Evolutionary conservation across 2,113 vertebrate genomes (phyloP).

Genomic region (Nycticorax nycticorax): DNA sequence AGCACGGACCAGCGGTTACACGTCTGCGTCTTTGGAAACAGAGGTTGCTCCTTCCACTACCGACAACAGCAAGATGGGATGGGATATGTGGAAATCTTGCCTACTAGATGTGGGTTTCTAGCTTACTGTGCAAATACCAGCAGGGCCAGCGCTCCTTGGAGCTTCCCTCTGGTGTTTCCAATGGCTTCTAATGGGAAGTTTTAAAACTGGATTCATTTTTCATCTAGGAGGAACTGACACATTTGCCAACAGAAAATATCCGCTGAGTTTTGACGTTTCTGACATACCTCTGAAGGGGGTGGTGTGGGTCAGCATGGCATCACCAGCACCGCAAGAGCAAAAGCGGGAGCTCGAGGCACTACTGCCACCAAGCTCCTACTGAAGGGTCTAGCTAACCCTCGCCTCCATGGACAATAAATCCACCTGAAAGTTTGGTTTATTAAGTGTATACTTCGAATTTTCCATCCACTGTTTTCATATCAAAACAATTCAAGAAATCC

Average conservation of each 20-base stretch:
- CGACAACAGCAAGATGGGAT: too few relatives aligned
- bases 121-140: neutral
- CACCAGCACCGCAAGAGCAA: neutral
- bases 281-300: neutral
- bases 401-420: neutral
- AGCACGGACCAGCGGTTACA: neutral
- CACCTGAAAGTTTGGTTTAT: neutral
- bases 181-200: neutral
- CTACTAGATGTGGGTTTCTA: neutral
- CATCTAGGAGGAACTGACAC: neutral
- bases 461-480: neutral
- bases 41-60: neutral
- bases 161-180: neutral
- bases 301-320: neutral
- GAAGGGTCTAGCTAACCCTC: neutral
- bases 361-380: neutral
- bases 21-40: neutral
- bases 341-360: neutral
- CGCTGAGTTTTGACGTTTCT: neutral
- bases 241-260: neutral
- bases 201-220: neutral
- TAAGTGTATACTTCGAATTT: slow-evolving; percentile 19
- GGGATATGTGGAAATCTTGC: too few relatives aligned
- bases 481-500: slow-evolving; percentile 54
- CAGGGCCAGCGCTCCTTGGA: neutral